Percentiles rank a stretch among this genome's conserved stretches.
phyloP scores from a whole-genome alignment of 2,113 vertebrate species.

The Macrotis lagotis region DNA sequence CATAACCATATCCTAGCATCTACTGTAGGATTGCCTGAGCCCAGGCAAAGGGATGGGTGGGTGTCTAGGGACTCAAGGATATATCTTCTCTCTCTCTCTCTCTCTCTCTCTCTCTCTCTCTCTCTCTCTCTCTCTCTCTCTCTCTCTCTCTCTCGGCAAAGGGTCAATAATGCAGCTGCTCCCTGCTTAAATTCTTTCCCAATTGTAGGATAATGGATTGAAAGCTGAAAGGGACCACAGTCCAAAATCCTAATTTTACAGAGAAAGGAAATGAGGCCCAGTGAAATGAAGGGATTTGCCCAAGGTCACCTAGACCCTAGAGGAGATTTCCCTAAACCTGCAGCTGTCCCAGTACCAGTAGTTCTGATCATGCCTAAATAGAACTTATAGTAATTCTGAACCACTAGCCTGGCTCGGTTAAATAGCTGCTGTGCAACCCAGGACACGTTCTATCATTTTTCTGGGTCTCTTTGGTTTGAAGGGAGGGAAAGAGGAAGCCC shows the following conservation, averaged over 20 bases:
- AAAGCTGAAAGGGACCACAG: neutral
- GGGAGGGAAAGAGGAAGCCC: neutral
- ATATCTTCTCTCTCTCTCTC: too few relatives aligned
- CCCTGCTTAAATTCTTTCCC: neutral
- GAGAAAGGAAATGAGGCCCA: neutral
- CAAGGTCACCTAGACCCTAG: neutral
- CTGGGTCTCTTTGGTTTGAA: neutral
- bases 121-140: too few relatives aligned
- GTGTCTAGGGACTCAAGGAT: too few relatives aligned
- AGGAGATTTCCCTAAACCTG: neutral
- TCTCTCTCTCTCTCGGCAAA: neutral
- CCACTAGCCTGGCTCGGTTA: neutral
- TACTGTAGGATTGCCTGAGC: neutral
- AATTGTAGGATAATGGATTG: neutral
- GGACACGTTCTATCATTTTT: neutral
- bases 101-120: too few relatives aligned
- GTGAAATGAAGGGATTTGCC: neutral
- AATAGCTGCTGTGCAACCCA: neutral
- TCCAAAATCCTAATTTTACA: neutral
- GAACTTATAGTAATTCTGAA: neutral
- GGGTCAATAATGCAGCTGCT: neutral
- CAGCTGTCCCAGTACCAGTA: neutral
- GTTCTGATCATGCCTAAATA: neutral
- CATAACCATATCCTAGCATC: neutral
- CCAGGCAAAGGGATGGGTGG: too few relatives aligned